Conservation (phyloP, 2,888 invertebrate genomes). For the Caenorhabditis angaria region DNA sequence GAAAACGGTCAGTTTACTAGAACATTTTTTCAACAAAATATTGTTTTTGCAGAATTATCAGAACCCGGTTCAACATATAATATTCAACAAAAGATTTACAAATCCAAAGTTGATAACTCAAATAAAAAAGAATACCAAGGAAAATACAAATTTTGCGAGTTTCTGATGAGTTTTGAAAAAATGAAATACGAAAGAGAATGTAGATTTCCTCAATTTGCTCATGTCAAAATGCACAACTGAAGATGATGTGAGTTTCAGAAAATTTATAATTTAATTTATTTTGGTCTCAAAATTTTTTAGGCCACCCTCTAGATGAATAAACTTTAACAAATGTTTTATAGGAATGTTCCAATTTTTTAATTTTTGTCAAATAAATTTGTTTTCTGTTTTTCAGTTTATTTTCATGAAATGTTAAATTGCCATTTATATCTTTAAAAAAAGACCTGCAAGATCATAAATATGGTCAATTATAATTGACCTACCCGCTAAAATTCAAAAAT, state of each 20-base stretch:
- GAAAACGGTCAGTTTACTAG: neutral
- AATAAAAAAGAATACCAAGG: neutral
- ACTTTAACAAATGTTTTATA: too few species aligned
- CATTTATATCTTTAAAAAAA: too few species aligned
- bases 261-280: too few species aligned
- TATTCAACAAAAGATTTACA: neutral
- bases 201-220: too few species aligned
- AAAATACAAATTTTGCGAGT: neutral
- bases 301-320: too few species aligned
- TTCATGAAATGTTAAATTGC: neutral
- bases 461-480: neutral
- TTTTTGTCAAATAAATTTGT: neutral
- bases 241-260: too few species aligned
- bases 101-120: too few species aligned
- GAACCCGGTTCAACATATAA: neutral
- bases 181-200: neutral
- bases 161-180: neutral
- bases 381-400: neutral
- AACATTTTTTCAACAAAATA: neutral
- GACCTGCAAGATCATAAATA: too few species aligned
- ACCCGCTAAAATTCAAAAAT: neutral
- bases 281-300: too few species aligned
- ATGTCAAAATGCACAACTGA: too few species aligned
- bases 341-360: neutral
- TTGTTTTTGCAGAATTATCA: neutral